phyloP scores from a whole-genome alignment of 1,140 invertebrate species.

The Drosophila mayri region DNA sequence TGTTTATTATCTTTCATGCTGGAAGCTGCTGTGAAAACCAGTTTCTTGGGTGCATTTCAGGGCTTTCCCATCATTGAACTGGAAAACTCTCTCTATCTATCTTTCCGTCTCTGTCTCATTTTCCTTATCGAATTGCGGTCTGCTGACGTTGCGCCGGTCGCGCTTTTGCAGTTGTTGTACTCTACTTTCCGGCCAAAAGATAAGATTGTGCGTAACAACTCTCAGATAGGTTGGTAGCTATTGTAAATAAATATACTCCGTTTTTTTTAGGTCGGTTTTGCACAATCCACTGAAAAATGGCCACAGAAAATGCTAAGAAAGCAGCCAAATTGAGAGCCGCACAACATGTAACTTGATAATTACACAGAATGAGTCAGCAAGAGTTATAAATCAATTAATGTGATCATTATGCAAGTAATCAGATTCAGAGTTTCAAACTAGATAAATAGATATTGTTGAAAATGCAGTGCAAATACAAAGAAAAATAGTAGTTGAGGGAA shows the following conservation, averaged over 20 bases:
- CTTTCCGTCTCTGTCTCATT: conserved; percentile 6
- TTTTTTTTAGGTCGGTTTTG: conserved; percentile 72
- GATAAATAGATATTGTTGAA: conserved; percentile 3
- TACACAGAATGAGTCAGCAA: conserved; percentile 40
- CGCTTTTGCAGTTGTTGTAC: conserved; percentile 56
- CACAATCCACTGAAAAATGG: conserved; percentile 53
- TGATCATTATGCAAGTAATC: conserved; percentile 24
- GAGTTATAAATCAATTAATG: conserved; percentile 20
- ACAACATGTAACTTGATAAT: conserved; percentile 42
- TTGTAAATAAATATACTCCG: conserved; percentile 69
- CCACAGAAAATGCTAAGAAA: conserved; percentile 19
- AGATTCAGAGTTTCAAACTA: not conserved
- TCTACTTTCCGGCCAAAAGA: conserved; percentile 58
- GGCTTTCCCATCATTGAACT: conserved; percentile 11
- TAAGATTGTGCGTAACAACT: conserved; percentile 59
- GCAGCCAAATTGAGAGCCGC: conserved; percentile 1
- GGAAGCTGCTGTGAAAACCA: conserved; percentile 1
- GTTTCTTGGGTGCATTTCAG: conserved; percentile 16
- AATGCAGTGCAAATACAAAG: not conserved
- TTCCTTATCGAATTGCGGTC: conserved; percentile 41
- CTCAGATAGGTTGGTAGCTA: conserved; percentile 18
- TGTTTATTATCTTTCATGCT: not conserved
- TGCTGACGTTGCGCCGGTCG: conserved; percentile 50
- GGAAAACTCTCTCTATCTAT: conserved; percentile 5
- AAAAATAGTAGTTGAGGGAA: not conserved